A percentile compares a stretch with the other conserved stretches of the same genome.
Conservation (phyloP, 2,113 vertebrate species). For the Zosterops borbonicus region DNA sequence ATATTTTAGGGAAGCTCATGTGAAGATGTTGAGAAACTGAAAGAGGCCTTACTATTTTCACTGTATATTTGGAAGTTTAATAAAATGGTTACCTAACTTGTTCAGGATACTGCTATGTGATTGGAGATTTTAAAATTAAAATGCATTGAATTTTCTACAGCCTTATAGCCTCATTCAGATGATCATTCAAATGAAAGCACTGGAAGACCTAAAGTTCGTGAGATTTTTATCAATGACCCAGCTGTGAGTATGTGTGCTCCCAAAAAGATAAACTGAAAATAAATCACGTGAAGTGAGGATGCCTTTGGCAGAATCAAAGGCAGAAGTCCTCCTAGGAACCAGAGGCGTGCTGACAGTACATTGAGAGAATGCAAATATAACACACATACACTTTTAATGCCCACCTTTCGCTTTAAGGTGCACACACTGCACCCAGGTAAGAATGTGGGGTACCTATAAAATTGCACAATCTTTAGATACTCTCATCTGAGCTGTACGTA, state of each 20-base stretch:
- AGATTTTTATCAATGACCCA: background rate
- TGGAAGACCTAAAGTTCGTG: background rate
- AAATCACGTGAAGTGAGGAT: background rate
- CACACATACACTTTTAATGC: background rate
- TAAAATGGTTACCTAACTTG: background rate
- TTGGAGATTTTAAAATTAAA: background rate
- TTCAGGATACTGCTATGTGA: background rate
- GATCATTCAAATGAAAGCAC: background rate
- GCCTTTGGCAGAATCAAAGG: background rate
- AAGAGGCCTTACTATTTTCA: slow-evolving; percentile 13
- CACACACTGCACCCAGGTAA: background rate
- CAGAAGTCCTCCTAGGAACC: background rate
- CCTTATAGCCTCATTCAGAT: background rate
- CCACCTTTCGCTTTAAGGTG: background rate
- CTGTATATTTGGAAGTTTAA: background rate
- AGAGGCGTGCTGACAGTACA: background rate
- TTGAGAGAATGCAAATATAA: background rate
- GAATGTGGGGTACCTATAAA: background rate
- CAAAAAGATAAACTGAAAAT: slow-evolving; percentile 15
- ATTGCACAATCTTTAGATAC: background rate
- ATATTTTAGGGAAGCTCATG: background rate
- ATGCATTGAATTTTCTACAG: background rate
- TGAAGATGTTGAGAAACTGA: background rate
- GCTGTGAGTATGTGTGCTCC: background rate
- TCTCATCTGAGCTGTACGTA: background rate